Evolutionary conservation across 1,140 invertebrate genomes (phyloP), one percentile per base, ranked within the genome.

Genomic region (Pogonognathellus flavescens): DNA sequence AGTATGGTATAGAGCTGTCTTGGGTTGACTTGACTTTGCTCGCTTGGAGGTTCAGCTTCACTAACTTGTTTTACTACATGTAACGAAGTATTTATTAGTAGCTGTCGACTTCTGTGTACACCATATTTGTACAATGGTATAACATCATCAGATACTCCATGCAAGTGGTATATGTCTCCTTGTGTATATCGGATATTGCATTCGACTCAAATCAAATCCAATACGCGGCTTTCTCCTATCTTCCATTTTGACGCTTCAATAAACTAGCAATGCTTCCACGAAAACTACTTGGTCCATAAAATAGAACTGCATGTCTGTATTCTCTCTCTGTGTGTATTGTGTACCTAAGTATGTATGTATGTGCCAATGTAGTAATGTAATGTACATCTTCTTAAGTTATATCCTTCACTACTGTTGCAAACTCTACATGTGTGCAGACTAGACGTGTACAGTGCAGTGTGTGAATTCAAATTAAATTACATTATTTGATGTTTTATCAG

Each of bases 181-280:
- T 66, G 62, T 60, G 53, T 55, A 55, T 66, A 25, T 80, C 72
- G 72, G 41, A 80, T 80, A 52, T 80, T 80, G 72, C 72, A 80
- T 80, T 80, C 72, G 49, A 18, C 72, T 53, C 13, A 41, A 80
- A 31, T 31, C 72, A 80, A 80, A 80, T 80, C 72, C 72, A 80
- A 80, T 80, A 80, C 41, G 41, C 49, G 41, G 50, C 72, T 80
- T 80, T 80, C 8, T 7, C n/a, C 41, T 80, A 80, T 80, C 72
- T 31, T 52, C 72, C 25, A 31, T 80, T 80, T 80, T 80, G 72
- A 80, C 72, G 72, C 41, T 80, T 53, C 72, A 80, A 16, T 80
- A 80, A 80, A 53, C 72, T 22, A 80, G 62, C 62, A 66, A 25
- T 66, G 62, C 20, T 66, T 66, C 25, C 62, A 14, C 62, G 20